Evolutionary conservation across 2,888 invertebrate genomes (phyloP).

Genomic region (Mayetiola destructor): DNA sequence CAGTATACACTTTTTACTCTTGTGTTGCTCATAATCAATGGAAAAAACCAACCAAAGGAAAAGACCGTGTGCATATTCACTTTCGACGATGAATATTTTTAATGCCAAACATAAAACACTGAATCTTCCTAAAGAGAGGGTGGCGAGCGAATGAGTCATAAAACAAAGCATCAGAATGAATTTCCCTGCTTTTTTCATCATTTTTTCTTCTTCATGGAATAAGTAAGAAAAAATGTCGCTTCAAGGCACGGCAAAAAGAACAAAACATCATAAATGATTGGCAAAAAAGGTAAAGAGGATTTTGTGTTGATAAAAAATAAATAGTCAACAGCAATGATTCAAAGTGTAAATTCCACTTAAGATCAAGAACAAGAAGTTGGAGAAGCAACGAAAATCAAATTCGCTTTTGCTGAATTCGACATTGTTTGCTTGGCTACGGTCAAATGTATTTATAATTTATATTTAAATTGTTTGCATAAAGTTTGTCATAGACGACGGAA

Average conservation of each 20-base stretch:
- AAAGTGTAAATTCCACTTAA: neutral
- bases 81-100: slow-evolving; percentile 3
- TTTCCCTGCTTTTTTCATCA: neutral
- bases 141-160: neutral
- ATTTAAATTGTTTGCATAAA: slow-evolving; percentile 12
- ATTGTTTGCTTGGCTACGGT: no score
- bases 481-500: neutral
- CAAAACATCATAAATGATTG: slow-evolving; percentile 9
- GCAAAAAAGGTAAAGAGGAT: no score
- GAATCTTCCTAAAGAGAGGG: neutral
- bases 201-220: neutral
- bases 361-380: neutral
- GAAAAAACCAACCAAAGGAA: no score
- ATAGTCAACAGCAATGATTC: neutral
- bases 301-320: no score
- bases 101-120: slow-evolving; percentile 1
- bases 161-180: slow-evolving; percentile 7
- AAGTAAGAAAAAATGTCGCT: slow-evolving; percentile 3
- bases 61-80: slow-evolving; percentile 4
- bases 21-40: no score
- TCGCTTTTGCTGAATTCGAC: slow-evolving; percentile 12
- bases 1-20: no score
- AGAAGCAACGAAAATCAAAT: neutral
- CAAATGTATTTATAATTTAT: slow-evolving; percentile 13
- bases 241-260: slow-evolving; percentile 4